Percentiles rank a stretch among this genome's conserved stretches.
These are phyloP conservation scores for Nibea albiflora DNA, from an alignment of 2,113 vertebrate species.

Conservation along the genomic window DNA sequence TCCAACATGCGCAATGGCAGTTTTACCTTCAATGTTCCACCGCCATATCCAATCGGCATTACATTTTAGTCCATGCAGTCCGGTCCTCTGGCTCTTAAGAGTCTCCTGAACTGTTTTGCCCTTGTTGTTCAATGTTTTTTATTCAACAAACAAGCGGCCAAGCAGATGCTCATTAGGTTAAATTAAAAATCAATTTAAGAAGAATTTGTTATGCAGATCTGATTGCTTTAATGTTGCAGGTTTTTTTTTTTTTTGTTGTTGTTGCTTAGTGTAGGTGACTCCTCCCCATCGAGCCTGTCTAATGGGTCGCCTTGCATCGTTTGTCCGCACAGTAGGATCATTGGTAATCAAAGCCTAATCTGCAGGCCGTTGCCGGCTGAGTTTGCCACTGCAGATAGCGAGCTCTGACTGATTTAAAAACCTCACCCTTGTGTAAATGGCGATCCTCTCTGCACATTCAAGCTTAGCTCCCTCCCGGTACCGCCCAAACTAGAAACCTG, in stretches of 20 bases:
- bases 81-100: constrained; percentile 36
- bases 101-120: background rate
- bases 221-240: constrained; percentile 21
- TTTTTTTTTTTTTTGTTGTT: background rate
- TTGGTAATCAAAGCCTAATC: constrained; percentile 58
- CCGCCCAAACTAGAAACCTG: background rate
- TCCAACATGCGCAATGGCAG: no score
- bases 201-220: background rate
- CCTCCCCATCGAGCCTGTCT: constrained; percentile 21
- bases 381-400: background rate
- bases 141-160: constrained; percentile 19
- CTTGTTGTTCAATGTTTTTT: constrained; percentile 41
- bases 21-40: no score
- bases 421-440: background rate
- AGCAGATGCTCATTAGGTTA: constrained; percentile 49
- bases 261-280: constrained; percentile 12
- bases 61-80: constrained; percentile 15
- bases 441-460: background rate
- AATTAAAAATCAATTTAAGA: constrained; percentile 30
- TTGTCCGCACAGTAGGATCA: constrained; percentile 56
- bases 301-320: constrained; percentile 33
- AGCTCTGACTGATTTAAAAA: constrained; percentile 25
- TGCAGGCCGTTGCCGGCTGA: constrained; percentile 30
- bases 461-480: constrained; percentile 14
- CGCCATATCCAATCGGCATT: background rate